These are phyloP conservation scores for Semotilus atromaculatus DNA, from an alignment of 2,797 vertebrate species.

Conservation along the genomic window DNA sequence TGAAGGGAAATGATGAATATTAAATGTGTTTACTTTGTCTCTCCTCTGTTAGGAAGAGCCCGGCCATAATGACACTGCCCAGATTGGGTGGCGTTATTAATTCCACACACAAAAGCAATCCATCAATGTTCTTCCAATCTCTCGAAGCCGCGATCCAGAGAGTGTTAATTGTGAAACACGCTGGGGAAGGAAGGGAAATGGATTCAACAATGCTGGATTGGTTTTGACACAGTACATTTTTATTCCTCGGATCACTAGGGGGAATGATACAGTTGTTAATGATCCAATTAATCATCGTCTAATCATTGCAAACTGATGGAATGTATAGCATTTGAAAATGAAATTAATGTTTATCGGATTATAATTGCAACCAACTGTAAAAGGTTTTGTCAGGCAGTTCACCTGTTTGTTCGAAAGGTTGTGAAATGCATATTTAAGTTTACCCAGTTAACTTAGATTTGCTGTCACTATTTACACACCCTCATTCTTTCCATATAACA, in stretches of 20 bases:
- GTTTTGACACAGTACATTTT: constrained; percentile 33
- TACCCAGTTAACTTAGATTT: background rate
- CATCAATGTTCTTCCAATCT: constrained; percentile 68
- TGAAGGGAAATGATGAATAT: constrained; percentile 76
- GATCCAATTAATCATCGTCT: constrained; percentile 48
- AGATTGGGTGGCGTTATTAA: constrained; percentile 74
- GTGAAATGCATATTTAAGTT: background rate
- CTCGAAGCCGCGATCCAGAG: constrained; percentile 67
- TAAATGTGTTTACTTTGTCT: constrained; percentile 75
- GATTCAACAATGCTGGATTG: constrained; percentile 36
- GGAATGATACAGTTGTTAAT: constrained; percentile 41
- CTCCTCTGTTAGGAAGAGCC: constrained; percentile 68
- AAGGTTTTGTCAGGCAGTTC: background rate
- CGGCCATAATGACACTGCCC: constrained; percentile 69
- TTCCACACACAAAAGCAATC: constrained; percentile 77
- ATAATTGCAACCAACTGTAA: background rate
- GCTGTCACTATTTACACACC: background rate
- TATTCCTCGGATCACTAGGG: constrained; percentile 41
- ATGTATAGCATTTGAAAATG: constrained; percentile 20
- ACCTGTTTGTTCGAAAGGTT: background rate
- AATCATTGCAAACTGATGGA: constrained; percentile 21
- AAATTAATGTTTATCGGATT: constrained; percentile 16
- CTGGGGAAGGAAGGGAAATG: constrained; percentile 45
- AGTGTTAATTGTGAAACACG: constrained; percentile 65
- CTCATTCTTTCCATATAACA: too few species aligned